A percentile compares a stretch with the other conserved stretches of the same genome.
Conservation (phyloP, 1,140 invertebrate genomes). For the Ips typographus region DNA sequence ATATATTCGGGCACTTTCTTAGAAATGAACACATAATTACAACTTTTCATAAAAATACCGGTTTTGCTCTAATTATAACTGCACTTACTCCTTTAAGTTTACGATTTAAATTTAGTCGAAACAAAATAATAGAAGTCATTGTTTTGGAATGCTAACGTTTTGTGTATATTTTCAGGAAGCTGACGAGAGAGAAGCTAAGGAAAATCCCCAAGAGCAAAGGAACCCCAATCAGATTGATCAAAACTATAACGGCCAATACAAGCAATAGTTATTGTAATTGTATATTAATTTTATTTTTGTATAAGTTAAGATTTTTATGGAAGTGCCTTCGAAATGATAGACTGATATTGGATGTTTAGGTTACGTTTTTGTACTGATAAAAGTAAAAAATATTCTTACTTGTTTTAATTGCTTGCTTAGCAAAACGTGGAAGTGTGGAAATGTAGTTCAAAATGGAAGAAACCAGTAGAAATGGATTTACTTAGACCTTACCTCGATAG, state of each 20-base stretch:
- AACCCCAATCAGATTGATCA: constrained; percentile 28
- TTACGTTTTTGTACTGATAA: background rate
- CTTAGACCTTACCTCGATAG: no score
- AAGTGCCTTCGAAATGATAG: constrained; percentile 1
- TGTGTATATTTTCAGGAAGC: constrained; percentile 32
- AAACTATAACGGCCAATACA: constrained; percentile 40
- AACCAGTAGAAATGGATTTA: no score
- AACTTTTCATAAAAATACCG: no score
- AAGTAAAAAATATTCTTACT: background rate
- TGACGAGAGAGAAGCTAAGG: constrained; percentile 40
- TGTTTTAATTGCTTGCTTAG: no score
- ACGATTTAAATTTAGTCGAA: background rate
- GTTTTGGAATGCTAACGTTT: background rate
- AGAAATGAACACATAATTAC: no score
- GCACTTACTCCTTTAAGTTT: background rate
- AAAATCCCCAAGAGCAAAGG: constrained; percentile 35
- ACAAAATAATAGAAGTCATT: background rate
- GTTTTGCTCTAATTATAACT: no score
- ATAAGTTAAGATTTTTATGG: background rate
- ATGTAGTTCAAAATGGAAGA: no score
- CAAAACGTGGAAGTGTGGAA: no score
- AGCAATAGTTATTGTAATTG: constrained; percentile 21
- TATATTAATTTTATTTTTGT: background rate
- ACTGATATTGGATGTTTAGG: background rate
- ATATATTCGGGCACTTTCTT: no score